phyloP scores from a whole-genome alignment of 2,797 vertebrate genomes.

The Gymnocypris eckloni region DNA sequence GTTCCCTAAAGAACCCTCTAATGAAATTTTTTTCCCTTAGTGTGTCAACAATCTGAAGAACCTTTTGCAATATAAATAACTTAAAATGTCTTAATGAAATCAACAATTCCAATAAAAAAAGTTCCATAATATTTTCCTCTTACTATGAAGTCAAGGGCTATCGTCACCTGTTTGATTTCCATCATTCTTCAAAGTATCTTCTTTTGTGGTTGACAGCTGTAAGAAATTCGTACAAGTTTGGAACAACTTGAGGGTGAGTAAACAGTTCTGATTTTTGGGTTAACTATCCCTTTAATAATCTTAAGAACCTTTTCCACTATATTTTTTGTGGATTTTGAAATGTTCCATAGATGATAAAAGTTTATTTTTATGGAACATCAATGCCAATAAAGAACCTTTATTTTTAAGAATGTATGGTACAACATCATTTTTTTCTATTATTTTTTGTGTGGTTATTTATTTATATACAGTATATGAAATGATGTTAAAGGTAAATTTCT shows the following conservation, averaged over 20 bases:
- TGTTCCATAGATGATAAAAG: not conserved
- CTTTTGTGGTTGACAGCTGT: not conserved
- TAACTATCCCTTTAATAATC: not conserved
- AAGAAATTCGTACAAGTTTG: not conserved
- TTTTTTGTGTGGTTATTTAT: conserved; percentile 43
- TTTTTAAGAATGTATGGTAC: not conserved
- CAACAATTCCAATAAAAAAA: not conserved
- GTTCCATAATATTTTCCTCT: not conserved
- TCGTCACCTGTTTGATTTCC: not conserved
- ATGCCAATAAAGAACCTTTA: not conserved
- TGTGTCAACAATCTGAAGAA: not conserved
- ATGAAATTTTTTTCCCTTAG: not conserved
- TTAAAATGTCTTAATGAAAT: not conserved
- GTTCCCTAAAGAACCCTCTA: not conserved
- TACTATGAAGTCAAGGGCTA: not conserved
- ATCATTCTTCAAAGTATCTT: not conserved
- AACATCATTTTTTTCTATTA: not conserved
- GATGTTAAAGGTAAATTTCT: conserved; percentile 39
- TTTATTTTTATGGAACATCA: not conserved
- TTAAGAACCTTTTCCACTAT: no score
- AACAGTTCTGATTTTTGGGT: not conserved
- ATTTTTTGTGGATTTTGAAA: not conserved
- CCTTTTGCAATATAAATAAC: not conserved
- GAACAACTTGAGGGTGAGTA: not conserved
- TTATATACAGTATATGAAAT: conserved; percentile 37